These are phyloP conservation scores for Drosophila putrida DNA, from an alignment of 2,888 invertebrate genomes.

Conservation along the genomic window DNA sequence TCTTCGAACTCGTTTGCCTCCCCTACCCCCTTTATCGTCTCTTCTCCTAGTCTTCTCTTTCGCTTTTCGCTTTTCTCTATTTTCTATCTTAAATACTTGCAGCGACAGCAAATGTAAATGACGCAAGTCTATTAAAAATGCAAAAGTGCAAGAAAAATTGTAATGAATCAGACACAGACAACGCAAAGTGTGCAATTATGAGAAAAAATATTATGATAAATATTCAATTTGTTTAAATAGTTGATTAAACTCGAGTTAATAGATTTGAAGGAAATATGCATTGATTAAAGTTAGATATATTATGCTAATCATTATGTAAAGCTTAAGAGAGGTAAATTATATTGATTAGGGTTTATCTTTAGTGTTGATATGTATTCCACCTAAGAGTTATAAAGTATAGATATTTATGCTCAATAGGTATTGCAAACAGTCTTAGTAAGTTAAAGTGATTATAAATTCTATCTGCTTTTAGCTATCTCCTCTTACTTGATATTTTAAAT, in stretches of 20 bases:
- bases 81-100: conserved; percentile 42
- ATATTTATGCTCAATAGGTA: too few relatives aligned
- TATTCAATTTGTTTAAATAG: not conserved
- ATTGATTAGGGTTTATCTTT: too few relatives aligned
- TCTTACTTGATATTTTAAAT: too few relatives aligned
- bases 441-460: too few relatives aligned
- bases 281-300: too few relatives aligned
- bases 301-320: too few relatives aligned
- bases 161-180: not conserved
- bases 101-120: conserved; percentile 52
- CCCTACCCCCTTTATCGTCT: not conserved
- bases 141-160: conserved; percentile 12
- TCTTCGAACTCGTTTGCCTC: not conserved
- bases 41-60: not conserved
- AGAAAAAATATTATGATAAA: not conserved
- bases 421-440: too few relatives aligned
- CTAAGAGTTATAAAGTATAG: too few relatives aligned
- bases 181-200: conserved; percentile 3
- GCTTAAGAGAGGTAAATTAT: too few relatives aligned
- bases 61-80: conserved; percentile 4
- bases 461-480: too few relatives aligned
- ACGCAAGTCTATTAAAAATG: conserved; percentile 47
- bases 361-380: too few relatives aligned
- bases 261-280: too few relatives aligned
- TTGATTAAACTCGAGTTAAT: not conserved